A percentile compares a stretch with the other conserved stretches of the same genome.
These are phyloP conservation scores for Julus scanicus DNA, from an alignment of 2,888 invertebrate genomes.

Conservation along the genomic window DNA sequence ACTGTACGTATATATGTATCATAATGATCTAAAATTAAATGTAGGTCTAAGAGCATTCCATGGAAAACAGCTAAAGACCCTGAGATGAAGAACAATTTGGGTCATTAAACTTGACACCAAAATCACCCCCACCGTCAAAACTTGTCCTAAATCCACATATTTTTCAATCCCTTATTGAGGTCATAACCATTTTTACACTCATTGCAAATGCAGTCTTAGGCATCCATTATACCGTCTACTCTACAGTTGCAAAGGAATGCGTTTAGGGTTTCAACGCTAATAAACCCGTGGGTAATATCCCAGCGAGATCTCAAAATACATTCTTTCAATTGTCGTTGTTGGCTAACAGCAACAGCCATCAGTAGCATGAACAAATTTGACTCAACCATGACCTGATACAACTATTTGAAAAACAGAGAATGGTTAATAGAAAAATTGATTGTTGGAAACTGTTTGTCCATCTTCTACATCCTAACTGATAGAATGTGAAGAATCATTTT, in stretches of 20 bases:
- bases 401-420: background rate
- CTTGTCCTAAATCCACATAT: slow-evolving; percentile 29
- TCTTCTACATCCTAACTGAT: too few species aligned
- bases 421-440: too few species aligned
- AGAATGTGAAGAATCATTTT: too few species aligned
- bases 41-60: slow-evolving; percentile 12
- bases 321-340: background rate
- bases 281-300: background rate
- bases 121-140: slow-evolving; percentile 26
- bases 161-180: background rate
- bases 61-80: background rate
- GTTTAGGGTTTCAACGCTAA: background rate
- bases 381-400: background rate
- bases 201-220: slow-evolving; percentile 12
- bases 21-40: slow-evolving; percentile 6
- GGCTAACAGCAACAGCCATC: background rate
- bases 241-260: background rate
- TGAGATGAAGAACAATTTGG: slow-evolving; percentile 13
- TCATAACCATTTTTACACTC: slow-evolving; percentile 29
- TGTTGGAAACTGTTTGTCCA: too few species aligned
- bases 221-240: background rate
- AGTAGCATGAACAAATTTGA: background rate
- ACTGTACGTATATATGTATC: too few species aligned
- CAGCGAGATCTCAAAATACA: background rate
- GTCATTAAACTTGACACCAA: slow-evolving; percentile 29